A percentile compares a stretch with the other conserved stretches of the same genome.
These are phyloP conservation scores for Thaumetopoea pityocampa DNA, from an alignment of 1,140 invertebrate genomes.

Conservation along the genomic window DNA sequence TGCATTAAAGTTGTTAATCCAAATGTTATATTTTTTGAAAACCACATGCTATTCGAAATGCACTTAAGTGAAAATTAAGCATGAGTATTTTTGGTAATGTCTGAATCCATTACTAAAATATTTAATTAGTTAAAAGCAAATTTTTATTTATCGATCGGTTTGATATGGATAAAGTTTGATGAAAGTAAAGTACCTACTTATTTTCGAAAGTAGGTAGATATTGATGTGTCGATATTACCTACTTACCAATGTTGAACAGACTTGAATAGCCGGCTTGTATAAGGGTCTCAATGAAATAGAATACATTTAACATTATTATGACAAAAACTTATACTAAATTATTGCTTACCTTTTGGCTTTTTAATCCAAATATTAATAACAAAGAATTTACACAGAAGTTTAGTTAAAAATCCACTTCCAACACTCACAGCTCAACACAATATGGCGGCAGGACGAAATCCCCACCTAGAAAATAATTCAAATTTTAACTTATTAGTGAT, in stretches of 20 bases:
- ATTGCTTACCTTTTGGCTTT: conserved; percentile 50
- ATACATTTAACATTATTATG: conserved; percentile 26
- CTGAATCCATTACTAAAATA: too few species aligned
- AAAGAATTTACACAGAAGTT: conserved; percentile 63
- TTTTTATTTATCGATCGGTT: not conserved
- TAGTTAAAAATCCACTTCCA: conserved; percentile 60
- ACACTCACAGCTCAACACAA: conserved; percentile 69
- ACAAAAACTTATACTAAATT: conserved; percentile 57
- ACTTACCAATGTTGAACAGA: conserved; percentile 17
- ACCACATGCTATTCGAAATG: too few species aligned
- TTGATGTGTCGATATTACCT: conserved; percentile 1
- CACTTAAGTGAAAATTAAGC: too few species aligned
- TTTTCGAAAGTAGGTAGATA: conserved; percentile 2
- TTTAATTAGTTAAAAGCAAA: not conserved
- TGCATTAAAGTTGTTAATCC: not conserved
- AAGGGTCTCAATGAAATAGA: conserved; percentile 9
- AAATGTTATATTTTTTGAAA: not conserved
- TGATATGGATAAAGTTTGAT: not conserved
- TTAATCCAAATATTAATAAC: conserved; percentile 58
- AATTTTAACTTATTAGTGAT: conserved; percentile 51
- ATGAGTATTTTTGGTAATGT: too few species aligned
- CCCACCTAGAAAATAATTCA: conserved; percentile 67
- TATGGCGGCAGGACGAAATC: conserved; percentile 69
- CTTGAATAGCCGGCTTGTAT: conserved; percentile 23
- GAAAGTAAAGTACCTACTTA: too few species aligned